Base-by-base conservation (phyloP, 2,888 invertebrate genomes). In the Capitulum mitella region DNA sequence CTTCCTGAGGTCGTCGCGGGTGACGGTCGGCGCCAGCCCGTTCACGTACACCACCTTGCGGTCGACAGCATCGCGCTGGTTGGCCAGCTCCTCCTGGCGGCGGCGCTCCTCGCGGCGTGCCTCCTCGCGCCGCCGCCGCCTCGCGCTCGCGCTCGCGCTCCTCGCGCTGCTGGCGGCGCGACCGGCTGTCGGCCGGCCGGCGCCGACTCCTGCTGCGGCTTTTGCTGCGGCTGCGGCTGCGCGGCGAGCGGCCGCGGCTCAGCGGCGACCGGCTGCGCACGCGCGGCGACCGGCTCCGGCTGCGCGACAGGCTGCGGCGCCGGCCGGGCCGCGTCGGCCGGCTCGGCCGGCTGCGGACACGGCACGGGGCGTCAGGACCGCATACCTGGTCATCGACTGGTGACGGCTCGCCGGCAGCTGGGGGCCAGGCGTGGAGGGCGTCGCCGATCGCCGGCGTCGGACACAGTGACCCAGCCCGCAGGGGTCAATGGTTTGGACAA, bases 11-110 rank as follows among this genome's bases (percentile, higher is more conserved):
- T n/a, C 22, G 10, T 48, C 76, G 29, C 46, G 46, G 16, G 29
- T 46, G n/a, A 76, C 48, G 5, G 5, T 10, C 5, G 43, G 46
- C 76, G 76, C 3, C 46, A 76, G 48, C 1, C 76, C 76, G 76
- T 76, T 76, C 26, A 76, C 32, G 76, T 76, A 76, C 29, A 76
- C 48, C 43, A 76, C 76, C 48, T 32, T 46, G 8, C 76, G 26
- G 46, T 43, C 46, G 43, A 76, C 32, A 46, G 76, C 76, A 32
- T 76, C 76, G 26, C 40, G 70, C 40, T 70, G 70, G 40, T 70
- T 70, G 70, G 40, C 40, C 22, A 40, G 8, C 70, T 70, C 70
- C 37, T 70, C 70, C 70, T 70, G 40, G 37, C 37, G 37, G 26
- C 70, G 70, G 22, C 70, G 37, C 37, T 29, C 29, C 70, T 70